Conservation (phyloP, 2,113 vertebrate species). For the Otocyon megalotis region DNA sequence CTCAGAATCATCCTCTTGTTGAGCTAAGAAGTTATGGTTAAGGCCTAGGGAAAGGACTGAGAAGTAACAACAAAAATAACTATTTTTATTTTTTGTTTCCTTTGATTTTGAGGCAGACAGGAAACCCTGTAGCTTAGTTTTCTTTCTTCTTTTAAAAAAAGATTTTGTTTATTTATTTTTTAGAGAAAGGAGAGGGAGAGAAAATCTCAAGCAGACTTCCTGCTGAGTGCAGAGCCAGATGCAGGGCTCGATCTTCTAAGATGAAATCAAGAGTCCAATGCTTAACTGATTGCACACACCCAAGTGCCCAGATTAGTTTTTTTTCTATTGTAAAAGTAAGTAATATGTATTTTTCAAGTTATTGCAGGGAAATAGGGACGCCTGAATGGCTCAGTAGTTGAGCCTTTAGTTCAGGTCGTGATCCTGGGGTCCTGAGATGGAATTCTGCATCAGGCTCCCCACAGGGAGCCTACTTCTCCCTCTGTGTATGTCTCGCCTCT, state of each 20-base stretch:
- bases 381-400: neutral
- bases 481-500: no score
- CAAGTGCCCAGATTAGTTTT: neutral
- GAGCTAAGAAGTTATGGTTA: neutral
- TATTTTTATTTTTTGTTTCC: neutral
- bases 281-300: neutral
- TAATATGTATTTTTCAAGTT: neutral
- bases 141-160: neutral
- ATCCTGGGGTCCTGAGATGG: neutral
- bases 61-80: neutral
- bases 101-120: constrained; percentile 51
- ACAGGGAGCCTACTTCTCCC: no score
- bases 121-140: neutral
- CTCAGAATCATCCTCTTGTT: neutral
- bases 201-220: neutral
- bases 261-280: neutral
- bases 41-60: neutral
- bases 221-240: neutral
- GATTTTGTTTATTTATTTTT: neutral
- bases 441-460: neutral
- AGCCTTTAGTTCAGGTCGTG: neutral
- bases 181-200: neutral
- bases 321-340: constrained; percentile 1
- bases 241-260: neutral
- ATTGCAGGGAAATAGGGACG: neutral